Evolutionary conservation across 2,797 vertebrate genomes (phyloP).

Genomic region (Melanitta fusca): DNA sequence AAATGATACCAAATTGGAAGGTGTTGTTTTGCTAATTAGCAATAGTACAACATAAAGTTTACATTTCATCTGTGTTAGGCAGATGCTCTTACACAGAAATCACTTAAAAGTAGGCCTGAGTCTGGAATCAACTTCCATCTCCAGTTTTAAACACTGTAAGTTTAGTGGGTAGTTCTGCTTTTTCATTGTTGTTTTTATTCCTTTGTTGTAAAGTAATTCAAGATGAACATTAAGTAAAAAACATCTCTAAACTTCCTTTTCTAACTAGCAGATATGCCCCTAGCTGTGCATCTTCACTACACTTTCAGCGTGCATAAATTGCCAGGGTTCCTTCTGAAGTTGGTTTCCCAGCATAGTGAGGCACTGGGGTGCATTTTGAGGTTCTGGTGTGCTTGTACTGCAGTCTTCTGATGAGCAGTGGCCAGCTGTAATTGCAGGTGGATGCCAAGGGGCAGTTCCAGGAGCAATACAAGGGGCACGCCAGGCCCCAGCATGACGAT

Average conservation of each 20-base stretch:
- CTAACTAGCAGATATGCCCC: background rate
- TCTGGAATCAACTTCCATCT: background rate
- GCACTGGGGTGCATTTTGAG: background rate
- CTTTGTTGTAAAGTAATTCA: background rate
- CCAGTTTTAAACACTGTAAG: background rate
- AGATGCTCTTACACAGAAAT: background rate
- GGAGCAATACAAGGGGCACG: background rate
- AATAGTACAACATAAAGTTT: background rate
- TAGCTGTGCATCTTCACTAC: accelerated
- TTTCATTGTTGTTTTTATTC: background rate
- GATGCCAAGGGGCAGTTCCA: background rate
- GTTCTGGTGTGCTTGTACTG: background rate
- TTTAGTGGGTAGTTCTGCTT: background rate
- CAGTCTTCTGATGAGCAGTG: background rate
- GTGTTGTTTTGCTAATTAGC: background rate
- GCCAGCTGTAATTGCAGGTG: background rate
- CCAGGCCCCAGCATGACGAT: background rate
- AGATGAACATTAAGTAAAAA: background rate
- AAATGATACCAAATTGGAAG: background rate
- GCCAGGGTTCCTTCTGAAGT: background rate
- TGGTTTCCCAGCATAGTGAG: background rate
- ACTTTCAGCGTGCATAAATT: background rate
- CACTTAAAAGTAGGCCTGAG: background rate
- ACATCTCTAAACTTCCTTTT: background rate
- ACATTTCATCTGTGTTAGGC: background rate